Base-by-base conservation (phyloP, 2,113 vertebrate species). In the Amazona vittata region DNA sequence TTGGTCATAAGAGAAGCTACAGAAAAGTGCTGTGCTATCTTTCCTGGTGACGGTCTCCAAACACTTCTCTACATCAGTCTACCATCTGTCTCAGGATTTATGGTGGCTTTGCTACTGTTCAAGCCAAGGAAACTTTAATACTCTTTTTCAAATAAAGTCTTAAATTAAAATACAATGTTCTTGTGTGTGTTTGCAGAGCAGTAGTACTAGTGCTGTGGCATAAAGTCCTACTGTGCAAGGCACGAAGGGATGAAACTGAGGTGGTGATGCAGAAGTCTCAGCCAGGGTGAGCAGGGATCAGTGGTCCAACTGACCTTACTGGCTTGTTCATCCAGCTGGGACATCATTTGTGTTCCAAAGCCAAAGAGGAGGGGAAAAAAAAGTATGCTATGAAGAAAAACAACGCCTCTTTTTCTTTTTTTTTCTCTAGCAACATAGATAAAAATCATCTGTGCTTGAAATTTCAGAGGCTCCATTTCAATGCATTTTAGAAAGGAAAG, bases 351-450 rank as follows among this genome's bases (percentile, higher is more conserved):
- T 17, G 11, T 4, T 76, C 76, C 64, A 43, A 60, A 69, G 37
- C 7, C 82, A 31, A 73, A 41, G 46, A 57, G 16, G 0, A 74
- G 15, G 10, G 25, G 26, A 2, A 6, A 10, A 29, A 4, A 31
- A 35, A 15, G 37, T 19, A 57, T 21, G 39, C 59, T 65, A 19
- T 28, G 8, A 80, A 57, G 41, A 22, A 93, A 92, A 88, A 69
- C 60, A 84, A 0, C 46, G 25, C 18, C 6, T 49, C 14, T 59
- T 43, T 64, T n/a, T 29, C 12, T 22, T n/a, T 59, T 14, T 22
- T 60, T 11, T 49, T 14, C 28, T 63, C 19, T 3, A 70, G 28
- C 63, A 79, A 71, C 31, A 65, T 28, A 43, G 76, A 53, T 15
- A 39, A 94, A 93, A 83, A 83, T 55, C 41, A 39, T 3, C 6